A percentile compares a stretch with the other conserved stretches of the same genome.
These are phyloP conservation scores for Tetragnatha versicolor DNA, from an alignment of 1,140 invertebrate genomes.

Conservation along the genomic window DNA sequence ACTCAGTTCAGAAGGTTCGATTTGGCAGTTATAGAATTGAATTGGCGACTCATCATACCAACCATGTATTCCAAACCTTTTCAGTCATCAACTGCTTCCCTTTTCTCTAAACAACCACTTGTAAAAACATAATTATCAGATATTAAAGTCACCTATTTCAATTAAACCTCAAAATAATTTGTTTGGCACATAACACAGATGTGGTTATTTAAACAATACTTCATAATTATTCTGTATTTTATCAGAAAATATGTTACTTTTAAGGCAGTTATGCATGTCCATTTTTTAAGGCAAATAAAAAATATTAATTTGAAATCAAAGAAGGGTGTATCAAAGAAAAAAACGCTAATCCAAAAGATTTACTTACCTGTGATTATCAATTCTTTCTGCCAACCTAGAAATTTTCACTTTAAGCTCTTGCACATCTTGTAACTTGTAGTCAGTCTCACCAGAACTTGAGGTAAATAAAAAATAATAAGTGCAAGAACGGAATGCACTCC, in stretches of 20 bases:
- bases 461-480: background rate
- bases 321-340: background rate
- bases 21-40: no score
- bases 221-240: background rate
- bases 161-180: no score
- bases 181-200: no score
- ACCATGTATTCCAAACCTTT: no score
- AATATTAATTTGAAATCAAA: background rate
- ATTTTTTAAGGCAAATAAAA: background rate
- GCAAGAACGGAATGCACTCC: no score
- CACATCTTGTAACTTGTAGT: slow-evolving; percentile 82
- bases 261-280: background rate
- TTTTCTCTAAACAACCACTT: no score
- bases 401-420: slow-evolving; percentile 82
- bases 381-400: slow-evolving; percentile 83
- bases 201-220: background rate
- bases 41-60: no score
- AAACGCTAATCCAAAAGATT: no score
- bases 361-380: slow-evolving; percentile 75
- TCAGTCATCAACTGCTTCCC: no score
- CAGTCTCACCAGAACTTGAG: slow-evolving; percentile 82
- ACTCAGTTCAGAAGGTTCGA: no score
- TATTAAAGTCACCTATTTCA: no score
- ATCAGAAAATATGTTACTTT: background rate
- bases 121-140: no score